Evolutionary conservation across 2,113 vertebrate species (phyloP).

Genomic region (Hemicordylus capensis): DNA sequence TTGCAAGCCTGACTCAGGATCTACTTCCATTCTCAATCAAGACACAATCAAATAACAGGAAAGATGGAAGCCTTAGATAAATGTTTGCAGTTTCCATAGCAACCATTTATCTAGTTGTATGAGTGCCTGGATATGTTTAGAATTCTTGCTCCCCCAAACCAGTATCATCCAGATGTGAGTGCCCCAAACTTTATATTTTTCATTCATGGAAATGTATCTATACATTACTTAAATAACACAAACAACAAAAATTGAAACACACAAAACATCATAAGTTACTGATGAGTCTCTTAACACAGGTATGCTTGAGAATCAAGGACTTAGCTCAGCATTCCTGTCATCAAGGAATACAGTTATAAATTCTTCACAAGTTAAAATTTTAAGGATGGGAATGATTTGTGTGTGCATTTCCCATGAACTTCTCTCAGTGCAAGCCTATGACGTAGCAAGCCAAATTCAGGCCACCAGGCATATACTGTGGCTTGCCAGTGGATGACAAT

Average conservation of each 20-base stretch:
- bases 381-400: neutral
- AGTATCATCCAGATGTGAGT: too few relatives aligned
- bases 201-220: neutral
- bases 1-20: too few relatives aligned
- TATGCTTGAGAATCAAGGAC: neutral
- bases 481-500: neutral
- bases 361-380: neutral
- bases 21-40: too few relatives aligned
- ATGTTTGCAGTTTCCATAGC: too few relatives aligned
- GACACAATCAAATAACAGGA: too few relatives aligned
- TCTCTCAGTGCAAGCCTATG: neutral
- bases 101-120: too few relatives aligned
- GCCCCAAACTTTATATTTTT: too few relatives aligned
- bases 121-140: too few relatives aligned
- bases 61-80: too few relatives aligned
- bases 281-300: neutral
- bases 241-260: neutral
- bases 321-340: neutral
- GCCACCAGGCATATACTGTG: neutral
- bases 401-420: neutral
- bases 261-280: neutral
- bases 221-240: neutral
- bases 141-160: too few relatives aligned
- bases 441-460: neutral
- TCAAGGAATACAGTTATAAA: neutral